Evolutionary conservation across 2,797 vertebrate genomes (phyloP), one percentile per base, ranked within the genome.

Genomic region (Gallinago stenura): DNA sequence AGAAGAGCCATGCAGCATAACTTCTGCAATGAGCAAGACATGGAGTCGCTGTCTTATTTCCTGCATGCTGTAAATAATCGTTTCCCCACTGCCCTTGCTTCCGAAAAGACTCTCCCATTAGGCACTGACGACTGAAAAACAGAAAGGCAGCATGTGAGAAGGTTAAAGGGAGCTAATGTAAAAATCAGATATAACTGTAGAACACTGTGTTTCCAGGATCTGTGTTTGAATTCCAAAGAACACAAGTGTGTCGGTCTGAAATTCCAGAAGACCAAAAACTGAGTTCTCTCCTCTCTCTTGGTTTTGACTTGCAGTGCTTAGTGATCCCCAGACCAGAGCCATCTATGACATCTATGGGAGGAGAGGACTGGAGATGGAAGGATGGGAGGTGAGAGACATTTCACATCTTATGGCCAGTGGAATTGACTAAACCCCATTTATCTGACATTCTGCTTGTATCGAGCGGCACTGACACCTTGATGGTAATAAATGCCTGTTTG

Each of bases 281-380:
- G 69, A 91, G 15, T 54, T 78, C 62, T 90, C 75, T 80, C 68
- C 96, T 92, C 65, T 87, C 81, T 83, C 83, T 86, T 92, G 41
- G 37, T 96, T 97, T 97, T 88, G 81, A 73, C 97, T 96, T 97
- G 33, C 97, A 99, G 99, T 99, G 92, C 99, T 99, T 71, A 99
- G 99, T 77, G 99, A 99, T 79, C 99, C 99, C 72, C 99, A 99
- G 96, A 98, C 99, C 61, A 98, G 99, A 96, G 99, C 99, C 75
- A 99, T 99, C 98, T 99, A 99, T 97, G 99, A 99, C 92, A 99
- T 99, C 93, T 99, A 99, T 97, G 99, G 99, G 85, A 99, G 99
- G 97, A 98, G 98, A 98, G 99, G 99, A 75, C 99, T 99, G 86
- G 99, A 99, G 43, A 99, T 99, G 96, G 99, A 99, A 95, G 99